Conservation (phyloP, 2,113 vertebrate genomes). For the Sinocyclocheilus grahami region DNA sequence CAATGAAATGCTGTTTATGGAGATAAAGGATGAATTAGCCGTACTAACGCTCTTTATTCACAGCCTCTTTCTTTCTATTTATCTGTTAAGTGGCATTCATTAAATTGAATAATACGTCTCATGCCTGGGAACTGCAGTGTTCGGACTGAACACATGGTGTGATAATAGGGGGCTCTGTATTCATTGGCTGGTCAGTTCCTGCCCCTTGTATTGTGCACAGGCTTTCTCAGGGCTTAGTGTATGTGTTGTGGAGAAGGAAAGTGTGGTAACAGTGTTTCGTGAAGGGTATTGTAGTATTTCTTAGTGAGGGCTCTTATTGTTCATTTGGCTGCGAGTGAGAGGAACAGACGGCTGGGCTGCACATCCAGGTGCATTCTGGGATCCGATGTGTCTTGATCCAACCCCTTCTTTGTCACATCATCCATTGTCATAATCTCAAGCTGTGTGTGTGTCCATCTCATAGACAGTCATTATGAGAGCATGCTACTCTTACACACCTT, state of each 20-base stretch:
- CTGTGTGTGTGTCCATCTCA: background rate
- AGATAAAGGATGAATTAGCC: slow-evolving; percentile 48
- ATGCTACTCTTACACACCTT: background rate
- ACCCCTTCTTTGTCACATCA: background rate
- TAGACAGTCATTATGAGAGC: background rate
- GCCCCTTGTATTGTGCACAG: slow-evolving; percentile 69
- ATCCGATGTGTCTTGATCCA: background rate
- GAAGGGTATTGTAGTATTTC: slow-evolving; percentile 63
- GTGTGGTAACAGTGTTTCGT: slow-evolving; percentile 78
- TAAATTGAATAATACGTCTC: slow-evolving; percentile 26
- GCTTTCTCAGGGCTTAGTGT: slow-evolving; percentile 40
- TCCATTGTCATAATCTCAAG: background rate
- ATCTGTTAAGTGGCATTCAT: slow-evolving; percentile 60
- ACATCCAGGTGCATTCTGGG: slow-evolving; percentile 67
- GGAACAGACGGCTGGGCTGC: slow-evolving; percentile 82
- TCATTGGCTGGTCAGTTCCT: slow-evolving; percentile 77
- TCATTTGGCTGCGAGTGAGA: slow-evolving; percentile 76
- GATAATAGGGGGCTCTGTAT: slow-evolving; percentile 72
- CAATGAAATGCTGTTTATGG: slow-evolving; percentile 39
- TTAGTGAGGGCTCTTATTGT: slow-evolving; percentile 69
- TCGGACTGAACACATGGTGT: slow-evolving; percentile 64
- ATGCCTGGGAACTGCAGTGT: slow-evolving; percentile 66
- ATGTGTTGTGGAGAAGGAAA: slow-evolving; percentile 58
- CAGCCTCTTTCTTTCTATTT: slow-evolving; percentile 37
- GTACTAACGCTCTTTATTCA: slow-evolving; percentile 30